Evolutionary conservation across 2,888 invertebrate species (phyloP), one percentile per base, ranked within the genome.

Genomic region (Drosophila gaucha): DNA sequence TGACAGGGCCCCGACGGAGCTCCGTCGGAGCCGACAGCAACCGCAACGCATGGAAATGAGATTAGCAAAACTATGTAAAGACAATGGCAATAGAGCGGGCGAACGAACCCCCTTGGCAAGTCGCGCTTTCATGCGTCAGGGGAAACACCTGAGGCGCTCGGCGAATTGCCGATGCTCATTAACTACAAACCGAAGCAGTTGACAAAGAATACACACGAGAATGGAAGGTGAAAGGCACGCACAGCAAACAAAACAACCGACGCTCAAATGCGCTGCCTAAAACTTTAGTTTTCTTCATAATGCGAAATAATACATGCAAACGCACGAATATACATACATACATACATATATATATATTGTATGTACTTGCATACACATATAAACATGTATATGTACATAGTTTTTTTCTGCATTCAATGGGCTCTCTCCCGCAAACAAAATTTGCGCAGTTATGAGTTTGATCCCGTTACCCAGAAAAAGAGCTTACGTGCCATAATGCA

Each of bases 1-100:
- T 82, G 76, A 70, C 76, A 68, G 70, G 44, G 46, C 69, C 62
- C 55, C 69, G 51, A 28, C 22, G 58, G 77, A 76, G 31, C 31
- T 9, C 3, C 28, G 18, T 28, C 75, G 58, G 72, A 52, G 24
- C 63, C 57, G 67, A 51, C 78, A 67, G 58, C 43, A 65, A 69
- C 74, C 73, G 64, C 83, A 67, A 82, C 75, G 82, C 83, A 83
- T 83, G 72, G 75, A 80, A 83, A 80, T 75, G 78, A 78, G 73
- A 80, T 83, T 72, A 73, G 70, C 78, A 69, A 66, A 80, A 78
- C 67, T 75, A 80, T 14, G 51, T 66, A 67, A 62, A 84, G 67
- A 74, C 82, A 80, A 69, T 58, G 60, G 43, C 73, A 60, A 60
- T 60, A 74, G 65, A 59, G 57, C 63, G 31, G 36, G 6, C 26